These are phyloP conservation scores for Pogonocherus hispidulus DNA, from an alignment of 2,888 invertebrate genomes.

Conservation along the genomic window DNA sequence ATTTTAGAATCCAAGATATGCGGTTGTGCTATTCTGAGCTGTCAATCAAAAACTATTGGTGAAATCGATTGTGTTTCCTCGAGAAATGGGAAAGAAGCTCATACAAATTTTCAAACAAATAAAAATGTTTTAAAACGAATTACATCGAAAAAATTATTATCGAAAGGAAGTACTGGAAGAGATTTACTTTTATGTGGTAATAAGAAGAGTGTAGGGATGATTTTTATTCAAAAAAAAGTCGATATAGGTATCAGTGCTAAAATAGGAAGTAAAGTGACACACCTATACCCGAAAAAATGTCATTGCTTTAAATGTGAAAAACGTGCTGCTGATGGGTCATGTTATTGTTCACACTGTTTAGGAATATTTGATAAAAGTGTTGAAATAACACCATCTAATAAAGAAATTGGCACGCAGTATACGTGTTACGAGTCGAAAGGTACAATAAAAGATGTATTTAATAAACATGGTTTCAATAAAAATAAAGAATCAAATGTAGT, in stretches of 20 bases:
- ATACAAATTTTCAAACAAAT: background rate
- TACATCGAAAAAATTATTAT: background rate
- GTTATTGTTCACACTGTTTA: slow-evolving; percentile 41
- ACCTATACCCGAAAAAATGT: slow-evolving; percentile 20
- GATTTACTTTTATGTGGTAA: background rate
- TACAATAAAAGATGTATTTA: background rate
- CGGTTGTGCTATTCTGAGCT: background rate
- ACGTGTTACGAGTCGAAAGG: slow-evolving; percentile 7
- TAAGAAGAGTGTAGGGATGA: background rate
- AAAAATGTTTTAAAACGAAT: background rate
- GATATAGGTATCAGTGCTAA: slow-evolving; percentile 16
- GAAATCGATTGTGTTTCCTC: background rate
- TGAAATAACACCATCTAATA: slow-evolving; percentile 28
- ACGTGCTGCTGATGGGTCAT: slow-evolving; percentile 36
- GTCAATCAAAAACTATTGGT: background rate
- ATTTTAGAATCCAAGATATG: slow-evolving; percentile 21
- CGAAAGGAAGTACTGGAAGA: background rate
- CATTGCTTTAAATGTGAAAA: slow-evolving; percentile 34
- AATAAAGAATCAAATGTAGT: background rate
- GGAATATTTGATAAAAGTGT: slow-evolving; percentile 38
- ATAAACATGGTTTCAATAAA: background rate
- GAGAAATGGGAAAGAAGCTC: background rate
- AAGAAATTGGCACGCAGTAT: slow-evolving; percentile 16
- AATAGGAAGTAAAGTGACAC: background rate
- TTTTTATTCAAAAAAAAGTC: slow-evolving; percentile 19